phyloP scores from a whole-genome alignment of 2,113 vertebrate species.

The Campylorhamphus procurvoides region DNA sequence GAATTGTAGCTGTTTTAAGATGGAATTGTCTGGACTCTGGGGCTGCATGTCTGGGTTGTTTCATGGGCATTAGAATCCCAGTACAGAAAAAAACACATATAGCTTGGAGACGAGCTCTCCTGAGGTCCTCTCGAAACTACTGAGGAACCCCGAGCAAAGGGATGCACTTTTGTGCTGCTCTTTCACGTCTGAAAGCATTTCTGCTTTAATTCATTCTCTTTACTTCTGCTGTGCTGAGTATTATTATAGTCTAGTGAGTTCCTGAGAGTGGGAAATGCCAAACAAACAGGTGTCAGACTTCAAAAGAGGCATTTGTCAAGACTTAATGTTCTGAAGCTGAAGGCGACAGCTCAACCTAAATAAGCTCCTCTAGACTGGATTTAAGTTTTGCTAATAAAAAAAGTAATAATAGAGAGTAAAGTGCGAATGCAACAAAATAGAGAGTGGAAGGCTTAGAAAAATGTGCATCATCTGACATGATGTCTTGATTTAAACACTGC shows the following conservation, averaged over 20 bases:
- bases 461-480: neutral
- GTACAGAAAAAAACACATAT: neutral
- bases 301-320: conserved; percentile 64
- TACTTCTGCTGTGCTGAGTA: conserved; percentile 48
- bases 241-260: conserved; percentile 59
- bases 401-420: conserved; percentile 34
- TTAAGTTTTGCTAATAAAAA: conserved; percentile 54
- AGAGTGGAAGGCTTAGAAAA: neutral
- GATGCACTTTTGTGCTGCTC: conserved; percentile 32
- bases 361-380: conserved; percentile 43
- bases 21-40: neutral
- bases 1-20: neutral
- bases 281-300: conserved; percentile 68
- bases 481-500: conserved; percentile 11
- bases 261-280: conserved; percentile 56
- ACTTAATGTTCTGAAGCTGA: conserved; percentile 60
- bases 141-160: neutral
- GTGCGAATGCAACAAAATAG: neutral
- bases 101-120: neutral
- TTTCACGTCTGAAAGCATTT: conserved; percentile 24
- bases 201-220: conserved; percentile 65
- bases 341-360: conserved; percentile 57
- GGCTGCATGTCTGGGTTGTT: neutral
- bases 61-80: neutral
- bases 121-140: neutral